Evolutionary conservation across 1,140 invertebrate species (phyloP), one percentile per base, ranked within the genome.

Genomic region (Melipona quadrifasciata): DNA sequence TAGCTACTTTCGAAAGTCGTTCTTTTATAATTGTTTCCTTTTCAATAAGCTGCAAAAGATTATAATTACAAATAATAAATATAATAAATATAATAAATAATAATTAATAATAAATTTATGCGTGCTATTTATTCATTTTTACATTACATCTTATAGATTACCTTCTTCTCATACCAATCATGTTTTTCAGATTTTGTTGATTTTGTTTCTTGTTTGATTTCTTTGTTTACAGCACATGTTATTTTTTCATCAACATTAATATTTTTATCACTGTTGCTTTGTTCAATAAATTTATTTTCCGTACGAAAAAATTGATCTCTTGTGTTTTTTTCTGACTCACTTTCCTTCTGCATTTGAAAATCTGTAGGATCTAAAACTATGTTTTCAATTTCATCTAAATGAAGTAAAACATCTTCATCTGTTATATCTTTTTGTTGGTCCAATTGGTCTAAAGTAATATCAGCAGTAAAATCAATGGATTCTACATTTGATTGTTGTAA

Each of bases 371-470:
- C 85, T 21, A 94, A 70, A n/a, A 91, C 91, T 73, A 93, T 92
- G 78, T 92, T 94, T 90, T 94, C 93, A 39, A 94, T 92, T 61
- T 93, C 92, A 87, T 94, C 92, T 53, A 93, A 86, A 85, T 94
- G 90, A 74, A 90, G 79, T 90, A 94, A 91, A 34, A 94, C 90
- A 57, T 94, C 93, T 89, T 94, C 93, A 85, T 94, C 91, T 12
- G 91, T 93, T 70, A 93, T 84, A 72, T 93, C 89, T 27, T 76
- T 89, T 14, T 84, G 74, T n/a, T 76, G 68, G 53, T 87, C 83
- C 39, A 92, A 77, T n/a, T 90, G 82, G 58, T 91, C 88, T n/a
- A 90, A 87, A 55, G 4, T 55, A 34, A 92, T 81, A 73, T 91
- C 90, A 71, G 75, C 77, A 55, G 85, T 88, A 31, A 90, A 90